Evolutionary conservation across 2,113 vertebrate genomes (phyloP), one percentile per base, ranked within the genome.

Genomic region (Melanocharis versteri): DNA sequence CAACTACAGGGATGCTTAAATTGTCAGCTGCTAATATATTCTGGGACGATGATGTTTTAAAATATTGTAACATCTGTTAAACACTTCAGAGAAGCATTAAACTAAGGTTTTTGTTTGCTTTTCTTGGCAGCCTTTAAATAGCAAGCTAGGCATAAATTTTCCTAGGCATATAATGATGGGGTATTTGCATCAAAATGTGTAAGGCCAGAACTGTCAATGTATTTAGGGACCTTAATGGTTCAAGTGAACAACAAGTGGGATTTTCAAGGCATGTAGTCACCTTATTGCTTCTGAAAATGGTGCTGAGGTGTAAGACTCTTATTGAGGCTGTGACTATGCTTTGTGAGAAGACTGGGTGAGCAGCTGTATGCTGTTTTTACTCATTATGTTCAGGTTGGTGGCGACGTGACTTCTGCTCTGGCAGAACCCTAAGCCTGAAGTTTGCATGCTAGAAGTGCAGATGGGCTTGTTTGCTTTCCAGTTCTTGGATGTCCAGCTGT

Each of bases 51-150:
- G 23, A 31, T 65, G n/a, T 54, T 79, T 91, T 76, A 76, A 93
- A 93, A 58, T 89, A 75, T 31, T 83, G 18, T 78, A 86, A 87
- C 39, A 73, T 72, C 79, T 91, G 61, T 72, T 86, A 44, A 94
- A 61, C n/a, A 20, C 44, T 92, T 92, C 73, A 94, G 53, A 85
- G 37, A 83, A 82, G 13, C 12, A 0, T 75, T 91, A 65, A 73
- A 24, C 28, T 61, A 51, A 64, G 33, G 28, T 4, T 86, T 93
- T 93, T 88, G n/a, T 79, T 70, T 66, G 48, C 20, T 82, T 51
- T 87, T 87, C 66, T 76, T 51, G 79, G 42, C 18, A 83, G 31
- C 15, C 31, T 83, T 75, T 78, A 92, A 84, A 68, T 86, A 87
- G 31, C 10, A 13, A 51, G 4, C 15, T n/a, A 45, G 47, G 23